These are phyloP conservation scores for Plemyria rubiginata DNA, from an alignment of 2,888 invertebrate species.

Conservation along the genomic window DNA sequence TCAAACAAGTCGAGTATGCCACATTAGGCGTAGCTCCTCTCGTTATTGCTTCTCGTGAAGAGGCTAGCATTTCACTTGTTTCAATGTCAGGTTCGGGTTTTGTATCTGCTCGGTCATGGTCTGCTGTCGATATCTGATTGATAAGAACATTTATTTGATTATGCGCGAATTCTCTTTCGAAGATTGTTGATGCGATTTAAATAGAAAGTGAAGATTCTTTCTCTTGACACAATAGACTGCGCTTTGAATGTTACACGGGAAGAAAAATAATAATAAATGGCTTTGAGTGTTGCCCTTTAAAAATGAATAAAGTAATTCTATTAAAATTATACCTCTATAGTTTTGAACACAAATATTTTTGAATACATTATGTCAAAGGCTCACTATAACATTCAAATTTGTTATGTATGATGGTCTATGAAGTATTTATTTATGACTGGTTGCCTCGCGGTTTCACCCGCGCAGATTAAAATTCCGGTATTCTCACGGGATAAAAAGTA, in stretches of 20 bases:
- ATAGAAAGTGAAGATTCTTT: constrained; percentile 30
- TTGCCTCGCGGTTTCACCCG: too few species aligned
- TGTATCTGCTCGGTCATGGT: constrained; percentile 36
- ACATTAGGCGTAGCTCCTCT: neutral
- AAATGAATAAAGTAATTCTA: neutral
- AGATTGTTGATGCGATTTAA: constrained; percentile 28
- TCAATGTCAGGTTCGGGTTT: constrained; percentile 57
- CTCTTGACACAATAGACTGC: constrained; percentile 12
- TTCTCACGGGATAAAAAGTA: too few species aligned
- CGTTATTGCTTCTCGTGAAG: constrained; percentile 59
- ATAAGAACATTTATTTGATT: constrained; percentile 43
- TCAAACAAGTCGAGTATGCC: neutral
- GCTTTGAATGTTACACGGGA: neutral
- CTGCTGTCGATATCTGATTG: constrained; percentile 41
- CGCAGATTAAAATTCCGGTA: too few species aligned
- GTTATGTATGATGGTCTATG: too few species aligned
- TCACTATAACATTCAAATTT: too few species aligned
- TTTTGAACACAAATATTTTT: too few species aligned
- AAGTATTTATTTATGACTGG: too few species aligned
- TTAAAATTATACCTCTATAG: too few species aligned
- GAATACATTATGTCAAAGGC: too few species aligned
- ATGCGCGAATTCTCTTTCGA: constrained; percentile 37
- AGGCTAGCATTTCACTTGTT: constrained; percentile 63
- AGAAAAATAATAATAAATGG: neutral
- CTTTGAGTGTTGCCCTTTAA: neutral